Evolutionary conservation across 1,140 invertebrate species (phyloP).

Genomic region (Scylla paramamosain): DNA sequence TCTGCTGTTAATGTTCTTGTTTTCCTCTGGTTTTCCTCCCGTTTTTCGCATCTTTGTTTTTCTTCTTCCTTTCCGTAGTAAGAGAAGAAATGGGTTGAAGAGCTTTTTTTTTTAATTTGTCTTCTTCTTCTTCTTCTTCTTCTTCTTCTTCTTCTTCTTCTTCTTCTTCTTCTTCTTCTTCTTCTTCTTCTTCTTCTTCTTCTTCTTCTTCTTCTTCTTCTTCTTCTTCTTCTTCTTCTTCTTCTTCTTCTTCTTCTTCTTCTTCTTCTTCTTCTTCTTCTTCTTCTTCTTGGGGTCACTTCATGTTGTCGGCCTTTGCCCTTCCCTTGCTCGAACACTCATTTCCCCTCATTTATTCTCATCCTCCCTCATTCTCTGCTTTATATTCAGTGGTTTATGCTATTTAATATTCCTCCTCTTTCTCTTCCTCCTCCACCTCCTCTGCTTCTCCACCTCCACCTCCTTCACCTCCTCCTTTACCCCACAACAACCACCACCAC

Average conservation of each 20-base stretch:
- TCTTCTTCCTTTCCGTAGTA: too few relatives aligned
- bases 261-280: neutral
- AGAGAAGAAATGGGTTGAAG: neutral
- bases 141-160: too few relatives aligned
- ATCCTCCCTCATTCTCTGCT: neutral
- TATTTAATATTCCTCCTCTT: constrained; percentile 23
- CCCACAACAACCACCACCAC: neutral
- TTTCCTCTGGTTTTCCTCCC: too few relatives aligned
- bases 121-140: too few relatives aligned
- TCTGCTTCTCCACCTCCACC: neutral
- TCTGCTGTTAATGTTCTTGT: too few relatives aligned
- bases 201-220: too few relatives aligned
- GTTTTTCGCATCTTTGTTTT: too few relatives aligned
- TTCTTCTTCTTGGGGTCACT: neutral
- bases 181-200: too few relatives aligned
- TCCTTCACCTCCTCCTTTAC: too few relatives aligned
- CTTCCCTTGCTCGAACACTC: neutral
- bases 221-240: too few relatives aligned
- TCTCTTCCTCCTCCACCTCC: neutral
- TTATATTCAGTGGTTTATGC: constrained; percentile 1
- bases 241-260: neutral
- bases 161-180: too few relatives aligned
- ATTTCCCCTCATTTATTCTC: constrained; percentile 14
- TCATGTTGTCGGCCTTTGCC: constrained; percentile 8
- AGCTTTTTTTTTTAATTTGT: neutral